Evolutionary conservation across 2,113 vertebrate species (phyloP).

Genomic region (Python bivittatus): DNA sequence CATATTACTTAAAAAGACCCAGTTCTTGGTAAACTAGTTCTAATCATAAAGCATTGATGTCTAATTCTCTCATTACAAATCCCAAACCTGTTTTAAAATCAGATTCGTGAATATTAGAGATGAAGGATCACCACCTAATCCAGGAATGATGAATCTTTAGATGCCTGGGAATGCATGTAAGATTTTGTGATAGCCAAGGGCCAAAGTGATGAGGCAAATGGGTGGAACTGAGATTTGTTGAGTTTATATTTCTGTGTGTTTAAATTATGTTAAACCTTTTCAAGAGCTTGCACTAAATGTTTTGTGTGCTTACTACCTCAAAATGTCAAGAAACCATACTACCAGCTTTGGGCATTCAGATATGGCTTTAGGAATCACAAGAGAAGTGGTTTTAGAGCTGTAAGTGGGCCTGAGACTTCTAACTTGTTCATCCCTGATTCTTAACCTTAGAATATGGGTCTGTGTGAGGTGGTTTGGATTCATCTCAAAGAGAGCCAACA

Average conservation of each 20-base stretch:
- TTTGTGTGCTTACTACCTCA: neutral
- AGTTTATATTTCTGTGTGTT: neutral
- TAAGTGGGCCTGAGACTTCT: neutral
- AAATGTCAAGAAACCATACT: neutral
- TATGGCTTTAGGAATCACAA: neutral
- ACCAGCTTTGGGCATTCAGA: neutral
- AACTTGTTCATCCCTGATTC: neutral
- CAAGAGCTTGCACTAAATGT: neutral
- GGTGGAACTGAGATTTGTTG: neutral
- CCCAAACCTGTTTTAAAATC: neutral
- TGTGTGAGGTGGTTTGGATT: neutral
- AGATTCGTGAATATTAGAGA: neutral
- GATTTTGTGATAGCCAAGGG: neutral
- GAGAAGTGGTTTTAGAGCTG: neutral
- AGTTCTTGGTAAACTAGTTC: neutral
- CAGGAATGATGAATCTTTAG: neutral
- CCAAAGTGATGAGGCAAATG: neutral
- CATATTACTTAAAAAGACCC: neutral
- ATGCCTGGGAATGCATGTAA: neutral
- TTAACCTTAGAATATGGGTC: neutral
- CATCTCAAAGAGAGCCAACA: neutral
- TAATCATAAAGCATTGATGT: neutral
- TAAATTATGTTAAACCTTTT: neutral
- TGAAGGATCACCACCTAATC: neutral
- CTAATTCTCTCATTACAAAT: neutral